Percentiles rank a stretch among this genome's conserved stretches.
Evolutionary conservation across 2,113 vertebrate genomes (phyloP).

Genomic region (Orientallactaga bullata): DNA sequence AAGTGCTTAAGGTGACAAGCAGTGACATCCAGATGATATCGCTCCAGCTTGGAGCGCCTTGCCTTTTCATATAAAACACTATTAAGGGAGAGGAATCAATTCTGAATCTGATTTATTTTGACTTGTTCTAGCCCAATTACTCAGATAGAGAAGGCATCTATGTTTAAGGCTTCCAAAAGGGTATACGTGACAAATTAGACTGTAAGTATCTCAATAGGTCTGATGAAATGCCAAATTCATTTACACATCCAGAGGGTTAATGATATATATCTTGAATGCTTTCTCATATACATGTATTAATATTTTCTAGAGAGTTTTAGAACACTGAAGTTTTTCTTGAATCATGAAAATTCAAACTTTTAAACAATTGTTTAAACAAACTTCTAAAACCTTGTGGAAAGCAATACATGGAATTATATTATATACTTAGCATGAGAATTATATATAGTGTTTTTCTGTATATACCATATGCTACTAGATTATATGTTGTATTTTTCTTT

Average conservation of each 20-base stretch:
- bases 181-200: conserved; percentile 48
- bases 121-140: not conserved
- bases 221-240: conserved; percentile 62
- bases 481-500: no score
- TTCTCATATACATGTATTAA: conserved; percentile 56
- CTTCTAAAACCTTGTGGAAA: not conserved
- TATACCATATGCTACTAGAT: no score
- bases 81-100: not conserved
- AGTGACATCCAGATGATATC: not conserved
- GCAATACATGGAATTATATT: not conserved
- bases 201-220: conserved; percentile 64
- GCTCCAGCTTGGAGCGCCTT: not conserved
- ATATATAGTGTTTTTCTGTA: no score
- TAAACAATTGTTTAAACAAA: conserved; percentile 14
- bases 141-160: conserved; percentile 50
- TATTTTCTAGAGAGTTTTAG: conserved; percentile 66
- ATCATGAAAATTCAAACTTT: conserved; percentile 8
- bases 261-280: conserved; percentile 53
- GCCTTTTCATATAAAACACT: not conserved
- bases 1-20: not conserved
- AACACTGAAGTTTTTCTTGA: conserved; percentile 34
- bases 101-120: conserved; percentile 31
- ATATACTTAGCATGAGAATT: no score
- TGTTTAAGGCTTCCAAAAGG: conserved; percentile 50
- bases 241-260: conserved; percentile 66